A percentile compares a stretch with the other conserved stretches of the same genome.
These are phyloP conservation scores for Austrofundulus limnaeus DNA, from an alignment of 2,113 vertebrate genomes.

Conservation along the genomic window DNA sequence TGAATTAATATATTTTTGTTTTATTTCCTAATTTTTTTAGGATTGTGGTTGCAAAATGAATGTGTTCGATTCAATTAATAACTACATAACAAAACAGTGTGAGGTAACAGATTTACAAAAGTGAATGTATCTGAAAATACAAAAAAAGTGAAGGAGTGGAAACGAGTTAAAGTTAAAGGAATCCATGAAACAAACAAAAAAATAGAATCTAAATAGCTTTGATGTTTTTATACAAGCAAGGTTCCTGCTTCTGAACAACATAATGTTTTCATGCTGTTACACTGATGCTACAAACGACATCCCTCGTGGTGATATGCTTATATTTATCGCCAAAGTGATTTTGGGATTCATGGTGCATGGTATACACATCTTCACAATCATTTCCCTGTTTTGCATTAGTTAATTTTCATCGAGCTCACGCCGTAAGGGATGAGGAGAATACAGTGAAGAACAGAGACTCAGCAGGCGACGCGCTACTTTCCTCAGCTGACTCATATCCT, in stretches of 20 bases:
- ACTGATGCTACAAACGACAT: neutral
- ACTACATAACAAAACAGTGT: neutral
- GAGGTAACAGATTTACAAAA: neutral
- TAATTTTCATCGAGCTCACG: neutral
- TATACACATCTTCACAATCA: constrained; percentile 6
- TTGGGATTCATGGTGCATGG: constrained; percentile 3
- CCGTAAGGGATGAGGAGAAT: constrained; percentile 14
- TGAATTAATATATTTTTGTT: no score
- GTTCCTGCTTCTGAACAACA: neutral
- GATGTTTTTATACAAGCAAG: neutral
- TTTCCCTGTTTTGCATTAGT: neutral
- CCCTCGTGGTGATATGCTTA: constrained; percentile 1
- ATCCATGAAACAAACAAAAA: neutral
- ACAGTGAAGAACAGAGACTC: constrained; percentile 9
- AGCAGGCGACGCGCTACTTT: neutral
- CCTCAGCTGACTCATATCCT: constrained; percentile 24
- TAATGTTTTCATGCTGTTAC: neutral
- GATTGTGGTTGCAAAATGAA: neutral
- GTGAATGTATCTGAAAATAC: neutral
- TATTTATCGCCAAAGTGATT: constrained; percentile 10
- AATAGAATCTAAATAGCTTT: neutral
- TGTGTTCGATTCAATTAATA: neutral
- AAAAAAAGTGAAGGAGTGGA: neutral
- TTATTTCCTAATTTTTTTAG: no score
- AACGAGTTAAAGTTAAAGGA: neutral